These are phyloP conservation scores for Sterrhoptilus dennistouni DNA, from an alignment of 2,113 vertebrate species.

Conservation along the genomic window DNA sequence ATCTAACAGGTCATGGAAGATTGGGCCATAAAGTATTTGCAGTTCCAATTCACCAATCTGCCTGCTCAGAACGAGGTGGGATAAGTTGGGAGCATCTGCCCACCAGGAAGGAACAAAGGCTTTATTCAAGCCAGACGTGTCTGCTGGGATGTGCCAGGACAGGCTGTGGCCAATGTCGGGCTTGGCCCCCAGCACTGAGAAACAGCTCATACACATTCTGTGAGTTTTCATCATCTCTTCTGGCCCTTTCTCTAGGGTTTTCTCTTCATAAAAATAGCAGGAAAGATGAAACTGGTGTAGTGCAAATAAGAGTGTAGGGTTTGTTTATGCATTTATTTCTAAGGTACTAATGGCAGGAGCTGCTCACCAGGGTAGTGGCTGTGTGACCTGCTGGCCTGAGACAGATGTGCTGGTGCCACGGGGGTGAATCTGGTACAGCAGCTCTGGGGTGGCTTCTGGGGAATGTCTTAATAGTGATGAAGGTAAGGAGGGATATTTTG, in stretches of 20 bases:
- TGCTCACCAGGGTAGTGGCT: not conserved
- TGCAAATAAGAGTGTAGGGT: not conserved
- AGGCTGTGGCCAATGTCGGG: not conserved
- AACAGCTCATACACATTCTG: not conserved
- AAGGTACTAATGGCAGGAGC: not conserved
- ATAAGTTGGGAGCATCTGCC: not conserved
- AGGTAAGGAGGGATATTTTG: not conserved
- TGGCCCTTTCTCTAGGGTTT: not conserved
- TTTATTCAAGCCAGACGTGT: conserved; percentile 16
- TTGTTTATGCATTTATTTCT: not conserved
- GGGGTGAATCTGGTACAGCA: not conserved
- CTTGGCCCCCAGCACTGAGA: not conserved
- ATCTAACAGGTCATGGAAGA: not conserved
- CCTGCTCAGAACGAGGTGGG: not conserved
- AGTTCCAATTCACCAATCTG: not conserved
- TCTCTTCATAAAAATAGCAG: not conserved
- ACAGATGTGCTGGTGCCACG: not conserved
- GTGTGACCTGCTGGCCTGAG: not conserved
- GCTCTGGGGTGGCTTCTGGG: not conserved
- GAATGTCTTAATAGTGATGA: not conserved
- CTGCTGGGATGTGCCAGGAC: not conserved
- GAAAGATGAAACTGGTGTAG: not conserved
- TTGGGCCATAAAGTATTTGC: not conserved
- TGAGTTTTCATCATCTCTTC: not conserved
- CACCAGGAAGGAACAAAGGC: not conserved